Base-by-base conservation (phyloP, 2,888 invertebrate genomes). In the Iphiclides podalirius region DNA sequence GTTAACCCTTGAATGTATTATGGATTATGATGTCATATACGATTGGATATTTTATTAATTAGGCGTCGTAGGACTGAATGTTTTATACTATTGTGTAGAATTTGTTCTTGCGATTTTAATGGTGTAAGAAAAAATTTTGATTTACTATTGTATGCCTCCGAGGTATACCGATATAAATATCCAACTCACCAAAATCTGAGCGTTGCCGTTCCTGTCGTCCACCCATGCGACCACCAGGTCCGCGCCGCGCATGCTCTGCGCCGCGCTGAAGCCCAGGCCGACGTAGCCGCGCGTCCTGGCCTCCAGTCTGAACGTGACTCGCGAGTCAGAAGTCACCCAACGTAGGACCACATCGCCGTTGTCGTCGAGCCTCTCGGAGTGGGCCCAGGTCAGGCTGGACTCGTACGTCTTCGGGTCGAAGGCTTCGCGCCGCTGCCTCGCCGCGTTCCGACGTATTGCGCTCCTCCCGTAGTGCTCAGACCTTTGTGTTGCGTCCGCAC, bases 191-290 rank as follows among this genome's bases (percentile, higher is more conserved):
- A 95, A 92, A 80, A 95, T 92, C 82, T 94, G 93, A 64, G 94
- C 94, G 83, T 79, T 84, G 62, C 84, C 86, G 67, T 81, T 86
- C 67, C 79, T 79, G 72, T 94, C 93, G 84, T 95, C 94, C 61
- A 97, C 94, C 96, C 97, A 97, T 52, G 95, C 96, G 72, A 97
- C 92, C 61, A 96, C 93, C 84, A 97, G 92, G 90, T 97, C 97
- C 52, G 95, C 93, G 38, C 94, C 95, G 68, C 92, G 91, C 92
- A 95, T 93, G 60, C 92, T 92, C 55, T 95, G 94, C 70, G 92
- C 93, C 47, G 92, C 92, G 60, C 95, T 95, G 79, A 97, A 95
- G 52, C 97, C 97, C 66, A 97, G 92, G 34, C 95, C 96, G 56
- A 97, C 93, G 79, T 95, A 97, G 61, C 97, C 97, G 66, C 91